These are phyloP conservation scores for Malurus alboscapulatus DNA, from an alignment of 2,113 vertebrate genomes.

Conservation along the genomic window DNA sequence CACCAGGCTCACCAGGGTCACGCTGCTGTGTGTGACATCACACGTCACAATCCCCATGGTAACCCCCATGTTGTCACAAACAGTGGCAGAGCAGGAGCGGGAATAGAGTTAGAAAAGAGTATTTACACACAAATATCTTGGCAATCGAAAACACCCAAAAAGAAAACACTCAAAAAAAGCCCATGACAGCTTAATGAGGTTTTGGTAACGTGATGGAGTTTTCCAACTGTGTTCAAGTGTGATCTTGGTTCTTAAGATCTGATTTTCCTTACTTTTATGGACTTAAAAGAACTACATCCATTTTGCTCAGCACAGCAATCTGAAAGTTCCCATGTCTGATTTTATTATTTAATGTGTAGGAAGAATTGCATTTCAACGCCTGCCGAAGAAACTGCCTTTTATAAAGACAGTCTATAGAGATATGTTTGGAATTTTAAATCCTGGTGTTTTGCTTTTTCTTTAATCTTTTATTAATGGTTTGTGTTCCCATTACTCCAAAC, in stretches of 20 bases:
- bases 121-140: conserved; percentile 39
- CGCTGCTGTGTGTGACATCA: neutral
- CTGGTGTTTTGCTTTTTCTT: conserved; percentile 56
- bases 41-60: neutral
- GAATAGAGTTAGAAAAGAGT: neutral
- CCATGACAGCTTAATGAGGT: conserved; percentile 62
- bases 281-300: conserved; percentile 60
- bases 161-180: conserved; percentile 19
- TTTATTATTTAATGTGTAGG: conserved; percentile 72
- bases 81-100: neutral
- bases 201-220: conserved; percentile 50
- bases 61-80: conserved; percentile 12
- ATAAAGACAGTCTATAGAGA: conserved; percentile 70
- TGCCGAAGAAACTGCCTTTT: conserved; percentile 64
- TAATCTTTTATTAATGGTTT: conserved; percentile 76
- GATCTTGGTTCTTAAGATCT: conserved; percentile 52
- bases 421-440: conserved; percentile 72
- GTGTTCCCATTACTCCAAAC: conserved; percentile 68
- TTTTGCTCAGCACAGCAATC: conserved; percentile 72
- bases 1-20: neutral
- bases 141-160: conserved; percentile 4
- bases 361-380: conserved; percentile 67
- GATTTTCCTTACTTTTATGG: conserved; percentile 58
- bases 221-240: conserved; percentile 51
- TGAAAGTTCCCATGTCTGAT: conserved; percentile 68